Evolutionary conservation across 2,113 vertebrate genomes (phyloP), one percentile per base, ranked within the genome.

Genomic region (Pogonocichla stellata): DNA sequence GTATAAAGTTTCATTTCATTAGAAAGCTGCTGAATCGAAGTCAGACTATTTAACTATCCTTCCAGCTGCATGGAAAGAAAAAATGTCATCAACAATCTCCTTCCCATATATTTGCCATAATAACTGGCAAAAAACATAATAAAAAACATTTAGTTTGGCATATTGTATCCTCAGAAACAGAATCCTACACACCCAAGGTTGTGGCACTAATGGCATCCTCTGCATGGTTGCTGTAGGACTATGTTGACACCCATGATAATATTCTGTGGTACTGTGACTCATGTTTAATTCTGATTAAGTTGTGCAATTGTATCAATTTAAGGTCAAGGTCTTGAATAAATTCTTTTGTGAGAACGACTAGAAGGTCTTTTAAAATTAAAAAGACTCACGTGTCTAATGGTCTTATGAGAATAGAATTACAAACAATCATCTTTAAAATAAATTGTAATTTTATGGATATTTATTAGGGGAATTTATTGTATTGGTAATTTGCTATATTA

Each of bases 221-320:
- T 90, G 40, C 9, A 2, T 36, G 23, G 48, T 62, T 85, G 45
- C 70, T 83, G 42, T 93, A 80, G 69, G 80, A 75, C 56, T 81
- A 5, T 53, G 83, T 83, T 91, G 96, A 91, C 69, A 57, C 88
- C 36, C 47, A 28, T 80, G 79, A 93, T 84, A 79, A 80, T 48
- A 75, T 50, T 89, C 93, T 89, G 89, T 4, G 6, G 48, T 93
- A 91, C 83, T 96, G 97, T 85, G 73, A 95, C 91, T 97, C 87
- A 95, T 93, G 87, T 95, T 93, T 96, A 97, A 96, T 97, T 98
- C 94, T 96, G 96, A 96, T 95, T 93, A 97, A 95, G 92, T 95
- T 96, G 83, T 97, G 92, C 91, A 95, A 95, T 97, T 97, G 93
- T 96, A 96, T 94, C 94, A 95, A 96, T 97, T 96, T 93, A 93